These are phyloP conservation scores for Pseudochromis fuscus DNA, from an alignment of 2,797 vertebrate species.

Conservation along the genomic window DNA sequence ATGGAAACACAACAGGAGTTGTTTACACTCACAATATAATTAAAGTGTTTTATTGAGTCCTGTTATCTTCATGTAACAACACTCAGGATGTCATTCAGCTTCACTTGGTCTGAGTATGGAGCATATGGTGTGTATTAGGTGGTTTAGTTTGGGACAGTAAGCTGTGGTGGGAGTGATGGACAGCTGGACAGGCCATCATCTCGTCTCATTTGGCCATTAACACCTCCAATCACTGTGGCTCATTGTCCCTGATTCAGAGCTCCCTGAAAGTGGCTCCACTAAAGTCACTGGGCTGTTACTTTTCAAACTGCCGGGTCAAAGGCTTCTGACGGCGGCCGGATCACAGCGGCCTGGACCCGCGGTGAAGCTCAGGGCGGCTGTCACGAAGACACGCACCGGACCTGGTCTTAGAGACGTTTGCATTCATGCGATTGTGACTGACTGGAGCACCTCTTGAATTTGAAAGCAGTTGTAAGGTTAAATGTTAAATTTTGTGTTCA, in stretches of 20 bases:
- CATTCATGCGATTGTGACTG: not conserved
- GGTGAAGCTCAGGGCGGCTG: slow-evolving; percentile 49
- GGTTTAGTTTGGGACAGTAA: slow-evolving; percentile 10
- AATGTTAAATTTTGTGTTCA: slow-evolving; percentile 19
- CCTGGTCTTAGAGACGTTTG: slow-evolving; percentile 2
- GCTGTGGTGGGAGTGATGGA: slow-evolving; percentile 40
- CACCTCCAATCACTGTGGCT: slow-evolving; percentile 44
- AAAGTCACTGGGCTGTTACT: slow-evolving; percentile 34
- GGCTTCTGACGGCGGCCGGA: slow-evolving; percentile 34
- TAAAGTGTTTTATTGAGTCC: no score
- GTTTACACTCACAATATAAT: no score
- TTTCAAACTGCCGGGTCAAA: slow-evolving; percentile 54
- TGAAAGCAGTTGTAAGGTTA: slow-evolving; percentile 19
- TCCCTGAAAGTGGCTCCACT: slow-evolving; percentile 32
- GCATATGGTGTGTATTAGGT: not conserved
- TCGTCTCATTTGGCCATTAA: slow-evolving; percentile 59
- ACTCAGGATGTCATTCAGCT: no score
- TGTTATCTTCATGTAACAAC: no score
- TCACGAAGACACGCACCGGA: slow-evolving; percentile 46
- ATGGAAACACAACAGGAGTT: no score
- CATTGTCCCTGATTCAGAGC: slow-evolving; percentile 37
- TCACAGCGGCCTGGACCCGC: slow-evolving; percentile 51
- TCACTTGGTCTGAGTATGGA: not conserved
- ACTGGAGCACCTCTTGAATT: slow-evolving; percentile 12
- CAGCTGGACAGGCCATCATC: slow-evolving; percentile 49